Conservation (phyloP, 1,140 invertebrate species). For the Atta texana region DNA sequence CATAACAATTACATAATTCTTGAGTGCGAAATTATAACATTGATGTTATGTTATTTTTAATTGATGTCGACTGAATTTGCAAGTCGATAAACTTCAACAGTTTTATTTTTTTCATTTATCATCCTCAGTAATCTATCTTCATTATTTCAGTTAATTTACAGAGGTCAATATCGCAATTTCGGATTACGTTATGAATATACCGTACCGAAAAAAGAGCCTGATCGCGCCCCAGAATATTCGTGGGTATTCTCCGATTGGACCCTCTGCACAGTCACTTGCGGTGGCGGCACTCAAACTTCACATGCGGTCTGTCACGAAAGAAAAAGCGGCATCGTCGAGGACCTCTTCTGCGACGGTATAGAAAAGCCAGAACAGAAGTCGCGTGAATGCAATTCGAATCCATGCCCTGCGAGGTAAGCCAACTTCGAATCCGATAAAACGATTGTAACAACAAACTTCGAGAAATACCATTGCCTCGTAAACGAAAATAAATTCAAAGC, state of each 20-base stretch:
- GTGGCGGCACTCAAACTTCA: slow-evolving; percentile 89
- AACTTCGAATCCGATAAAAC: slow-evolving; percentile 28
- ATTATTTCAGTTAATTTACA: slow-evolving; percentile 91
- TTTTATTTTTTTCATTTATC: background rate
- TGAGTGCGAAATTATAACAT: no score
- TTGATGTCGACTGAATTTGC: background rate
- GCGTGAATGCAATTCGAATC: slow-evolving; percentile 89
- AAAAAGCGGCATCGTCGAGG: slow-evolving; percentile 88
- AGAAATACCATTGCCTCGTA: slow-evolving; percentile 35
- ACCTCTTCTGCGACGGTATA: slow-evolving; percentile 88
- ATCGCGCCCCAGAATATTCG: slow-evolving; percentile 88
- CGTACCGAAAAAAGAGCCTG: slow-evolving; percentile 88
- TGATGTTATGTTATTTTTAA: no score
- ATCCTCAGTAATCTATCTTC: slow-evolving; percentile 50
- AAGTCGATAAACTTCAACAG: background rate
- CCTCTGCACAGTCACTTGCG: slow-evolving; percentile 92
- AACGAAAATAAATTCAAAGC: slow-evolving; percentile 34
- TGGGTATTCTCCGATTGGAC: slow-evolving; percentile 94
- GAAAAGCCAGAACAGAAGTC: slow-evolving; percentile 88
- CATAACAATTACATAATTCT: no score
- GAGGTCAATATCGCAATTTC: slow-evolving; percentile 92
- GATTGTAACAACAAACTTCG: slow-evolving; percentile 44
- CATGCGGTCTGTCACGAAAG: slow-evolving; percentile 89
- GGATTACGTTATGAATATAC: slow-evolving; percentile 95
- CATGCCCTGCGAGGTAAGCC: slow-evolving; percentile 90